Percentiles rank a stretch among this genome's conserved stretches.
Evolutionary conservation across 2,888 invertebrate species (phyloP).

Genomic region (Melanophora roralis): DNA sequence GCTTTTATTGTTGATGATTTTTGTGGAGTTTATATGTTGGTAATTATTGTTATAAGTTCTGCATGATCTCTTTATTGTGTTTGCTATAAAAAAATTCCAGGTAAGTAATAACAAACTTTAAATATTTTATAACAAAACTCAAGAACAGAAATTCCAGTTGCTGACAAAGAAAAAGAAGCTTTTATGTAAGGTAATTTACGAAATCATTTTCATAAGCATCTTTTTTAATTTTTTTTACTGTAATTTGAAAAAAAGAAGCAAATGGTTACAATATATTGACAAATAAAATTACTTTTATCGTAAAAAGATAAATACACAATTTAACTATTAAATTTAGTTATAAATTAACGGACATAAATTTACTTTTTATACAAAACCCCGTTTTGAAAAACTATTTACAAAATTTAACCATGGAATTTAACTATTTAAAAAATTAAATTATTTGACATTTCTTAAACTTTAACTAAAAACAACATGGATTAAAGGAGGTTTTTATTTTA

Average conservation of each 20-base stretch:
- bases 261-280: conserved; percentile 12
- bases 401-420: too few species aligned
- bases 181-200: conserved; percentile 32
- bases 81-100: neutral
- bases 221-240: conserved; percentile 2
- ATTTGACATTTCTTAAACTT: too few species aligned
- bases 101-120: neutral
- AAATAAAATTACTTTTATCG: too few species aligned
- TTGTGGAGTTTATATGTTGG: conserved; percentile 71
- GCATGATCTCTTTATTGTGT: conserved; percentile 40
- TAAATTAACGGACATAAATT: too few species aligned
- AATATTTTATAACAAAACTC: neutral
- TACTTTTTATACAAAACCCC: too few species aligned
- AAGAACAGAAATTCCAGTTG: neutral
- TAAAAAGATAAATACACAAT: too few species aligned
- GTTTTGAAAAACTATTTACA: too few species aligned
- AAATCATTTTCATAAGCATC: neutral
- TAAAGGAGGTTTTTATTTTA: too few species aligned
- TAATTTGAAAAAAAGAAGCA: neutral
- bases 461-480: too few species aligned
- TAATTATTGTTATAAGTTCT: conserved; percentile 36
- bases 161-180: neutral
- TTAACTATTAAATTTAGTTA: too few species aligned
- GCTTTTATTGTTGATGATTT: conserved; percentile 74
- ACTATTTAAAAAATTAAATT: too few species aligned